Evolutionary conservation across 1,140 invertebrate genomes (phyloP), one percentile per base, ranked within the genome.

Genomic region (Drosophila ficusphila): DNA sequence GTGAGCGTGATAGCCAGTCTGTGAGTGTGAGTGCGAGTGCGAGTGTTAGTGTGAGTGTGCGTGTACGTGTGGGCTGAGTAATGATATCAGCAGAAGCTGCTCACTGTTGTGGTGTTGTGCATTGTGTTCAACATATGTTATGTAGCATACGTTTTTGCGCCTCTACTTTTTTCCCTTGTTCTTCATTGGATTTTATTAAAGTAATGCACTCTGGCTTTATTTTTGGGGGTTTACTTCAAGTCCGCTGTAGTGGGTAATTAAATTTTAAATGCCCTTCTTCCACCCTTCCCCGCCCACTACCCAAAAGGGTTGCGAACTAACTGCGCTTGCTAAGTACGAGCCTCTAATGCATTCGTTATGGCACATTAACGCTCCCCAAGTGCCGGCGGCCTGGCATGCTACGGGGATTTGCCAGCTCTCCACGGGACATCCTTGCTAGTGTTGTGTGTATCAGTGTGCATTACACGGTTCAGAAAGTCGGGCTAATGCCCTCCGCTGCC

Each of bases 291-390:
- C 16, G 8, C 36, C 5, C 8, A 7, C 42, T n/a, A 21, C 25
- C 29, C 1, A 36, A 48, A 69, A 58, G 18, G n/a, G 34, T 54
- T 42, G 16, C 34, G 34, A 72, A 61, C 69, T 34, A 76, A 75
- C 76, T 53, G 52, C 48, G 54, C 69, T 58, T 68, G 57, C 52
- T 62, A 47, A 52, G 46, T 52, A 51, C 70, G 18, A 53, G 64
- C 76, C 81, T 81, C 81, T 82, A 86, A 86, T 88, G 82, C 77
- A 86, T 88, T 86, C 73, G 82, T 86, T 86, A 86, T 88, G 82
- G 77, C 78, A 86, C 82, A 86, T 86, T 86, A 86, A 82, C 82
- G 81, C 60, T 79, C 81, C 81, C 71, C 76, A 81, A 86, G 71
- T 76, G 81, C 56, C 70, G 41, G 42, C 57, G 56, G 82, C 53